Evolutionary conservation across 2,888 invertebrate species (phyloP), one percentile per base, ranked within the genome.

Genomic region (Macrostomum cliftonense): DNA sequence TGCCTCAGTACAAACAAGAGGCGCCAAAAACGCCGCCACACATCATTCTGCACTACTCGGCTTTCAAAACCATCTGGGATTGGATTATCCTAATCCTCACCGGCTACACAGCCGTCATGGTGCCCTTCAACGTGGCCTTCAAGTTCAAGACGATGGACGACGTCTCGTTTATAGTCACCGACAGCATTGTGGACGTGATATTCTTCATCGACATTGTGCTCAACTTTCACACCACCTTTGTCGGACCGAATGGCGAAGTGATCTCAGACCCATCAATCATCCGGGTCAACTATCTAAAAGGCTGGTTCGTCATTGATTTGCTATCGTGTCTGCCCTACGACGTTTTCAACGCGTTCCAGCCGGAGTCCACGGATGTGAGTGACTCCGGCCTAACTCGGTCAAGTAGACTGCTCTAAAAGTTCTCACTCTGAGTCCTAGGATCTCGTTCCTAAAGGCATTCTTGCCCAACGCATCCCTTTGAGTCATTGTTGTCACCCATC

Each of bases 201-300:
- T 97, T 97, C 78, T 97, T 97, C 77, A 91, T 97, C 74, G 97
- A 97, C 77, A 97, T 97, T 74, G 88, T 95, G 71, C 81, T 97
- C 70, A 97, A 97, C 77, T 97, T 97, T 76, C 97, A 97, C 76
- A 97, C 97, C 57, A 97, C 97, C 56, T 97, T 97, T 75, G 97
- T 97, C 63, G 97, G 97, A 45, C 84, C 75, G 1, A 73, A 73
- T 38, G 77, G 76, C n/a, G 75, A 76, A 61, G 95, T 97, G 60
- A 93, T 97, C 63, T 91, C 91, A 64, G 97, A 97, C 74, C 95
- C 97, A 16, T 89, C 89, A 52, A 61, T 65, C 12, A 65, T 64
- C 37, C 55, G 63, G 21, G 62, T 61, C 82, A 97, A 97, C 77
- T 99, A 97, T 75, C 78, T 97, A 65, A 88, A 91, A 74, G 91